These are phyloP conservation scores for Smithornis capensis DNA, from an alignment of 2,113 vertebrate genomes.

Conservation along the genomic window DNA sequence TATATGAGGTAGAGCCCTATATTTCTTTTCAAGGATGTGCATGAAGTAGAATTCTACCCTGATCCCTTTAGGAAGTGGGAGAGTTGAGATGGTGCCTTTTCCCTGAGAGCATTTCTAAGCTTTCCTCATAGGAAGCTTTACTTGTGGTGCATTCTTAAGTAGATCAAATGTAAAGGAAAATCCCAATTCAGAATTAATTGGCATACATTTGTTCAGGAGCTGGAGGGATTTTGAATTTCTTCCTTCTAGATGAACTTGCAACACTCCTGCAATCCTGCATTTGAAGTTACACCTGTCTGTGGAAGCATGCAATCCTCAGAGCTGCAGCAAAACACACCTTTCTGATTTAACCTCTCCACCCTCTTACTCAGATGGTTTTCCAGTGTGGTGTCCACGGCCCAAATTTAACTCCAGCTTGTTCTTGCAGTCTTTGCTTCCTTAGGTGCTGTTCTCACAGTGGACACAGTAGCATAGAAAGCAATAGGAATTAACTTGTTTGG, in stretches of 20 bases:
- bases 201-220: conserved; percentile 44
- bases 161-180: conserved; percentile 65
- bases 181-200: conserved; percentile 63
- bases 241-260: conserved; percentile 9
- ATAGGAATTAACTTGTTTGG: not conserved
- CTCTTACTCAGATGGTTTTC: not conserved
- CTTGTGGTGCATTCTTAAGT: conserved; percentile 45
- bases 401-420: not conserved
- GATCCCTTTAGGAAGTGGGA: conserved; percentile 26
- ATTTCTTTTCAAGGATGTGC: not conserved
- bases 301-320: not conserved
- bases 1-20: not conserved
- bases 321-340: not conserved
- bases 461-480: not conserved
- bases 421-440: not conserved
- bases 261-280: not conserved
- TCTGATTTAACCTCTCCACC: not conserved
- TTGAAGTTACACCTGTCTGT: not conserved
- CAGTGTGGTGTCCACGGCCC: not conserved
- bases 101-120: conserved; percentile 48
- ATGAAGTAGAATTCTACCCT: not conserved
- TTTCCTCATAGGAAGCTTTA: conserved; percentile 61
- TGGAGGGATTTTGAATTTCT: conserved; percentile 37
- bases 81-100: not conserved
- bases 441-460: not conserved